Evolutionary conservation across 1,140 invertebrate species (phyloP), one percentile per base, ranked within the genome.

Genomic region (Lepidotrigona ventralis): DNA sequence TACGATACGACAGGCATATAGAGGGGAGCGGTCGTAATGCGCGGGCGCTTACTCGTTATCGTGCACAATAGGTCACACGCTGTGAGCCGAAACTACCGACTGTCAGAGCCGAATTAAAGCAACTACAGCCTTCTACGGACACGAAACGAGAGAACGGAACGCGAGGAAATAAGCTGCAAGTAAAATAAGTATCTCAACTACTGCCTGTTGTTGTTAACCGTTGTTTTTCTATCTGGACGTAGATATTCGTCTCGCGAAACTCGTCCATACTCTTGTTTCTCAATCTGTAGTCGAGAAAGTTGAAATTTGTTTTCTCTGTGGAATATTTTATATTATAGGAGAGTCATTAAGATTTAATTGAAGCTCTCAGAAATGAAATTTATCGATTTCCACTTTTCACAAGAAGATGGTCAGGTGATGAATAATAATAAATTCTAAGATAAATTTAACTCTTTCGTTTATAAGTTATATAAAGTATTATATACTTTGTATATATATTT

Each of bases 51-150:
- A 88, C 81, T 87, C 86, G 84, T 87, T 85, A 83, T 60, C 77
- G 54, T 19, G 56, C 54, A 86, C 74, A 88, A 88, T 84, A 58
- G 78, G 29, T 69, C 78, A 68, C 86, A 84, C 21, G 85, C 85
- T 88, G 86, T 6, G 86, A 53, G 51, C n/a, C 75, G 56, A 88
- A 88, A 86, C 86, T 86, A 84, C 81, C 76, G 66, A 63, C 53
- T 54, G 46, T 19, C 21, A 11, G n/a, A 23, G 5, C 68, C 29
- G 58, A 79, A 79, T 72, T 64, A 73, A 83, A 69, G 21, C 19
- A 51, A 33, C 29, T 21, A 17, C 29, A 19, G 21, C 4, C 66
- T 21, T 29, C 64, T 33, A 14, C 21, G 76, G 64, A 66, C 51
- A 39, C 51, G 51, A 33, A 56, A 54, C n/a, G 23, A 69, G 68